Conservation (phyloP, 2,113 vertebrate species). For the Callocephalon fimbriatum region DNA sequence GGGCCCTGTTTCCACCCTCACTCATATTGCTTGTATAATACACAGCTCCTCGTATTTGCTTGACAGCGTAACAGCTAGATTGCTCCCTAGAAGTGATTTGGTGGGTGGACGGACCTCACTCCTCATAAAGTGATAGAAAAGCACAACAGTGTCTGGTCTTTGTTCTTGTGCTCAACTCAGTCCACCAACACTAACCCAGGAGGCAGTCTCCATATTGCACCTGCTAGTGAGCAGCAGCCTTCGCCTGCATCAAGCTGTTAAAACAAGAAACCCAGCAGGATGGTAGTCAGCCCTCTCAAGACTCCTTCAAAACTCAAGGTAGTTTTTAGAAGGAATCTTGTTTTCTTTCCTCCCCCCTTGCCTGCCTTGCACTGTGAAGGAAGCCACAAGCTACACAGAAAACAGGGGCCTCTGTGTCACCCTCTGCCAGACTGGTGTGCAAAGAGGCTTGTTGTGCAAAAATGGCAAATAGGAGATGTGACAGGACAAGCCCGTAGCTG, state of each 20-base stretch:
- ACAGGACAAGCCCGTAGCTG: not conserved
- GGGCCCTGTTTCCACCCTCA: not conserved
- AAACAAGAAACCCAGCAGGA: not conserved
- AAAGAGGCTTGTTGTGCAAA: not conserved
- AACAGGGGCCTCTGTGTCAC: rapidly evolving
- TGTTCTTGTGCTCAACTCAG: not conserved
- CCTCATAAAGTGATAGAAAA: not conserved
- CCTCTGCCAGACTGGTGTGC: not conserved
- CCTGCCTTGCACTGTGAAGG: not conserved
- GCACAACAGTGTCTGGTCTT: not conserved
- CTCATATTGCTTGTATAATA: not conserved
- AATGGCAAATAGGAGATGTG: not conserved
- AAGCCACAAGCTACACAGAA: not conserved
- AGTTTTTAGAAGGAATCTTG: not conserved
- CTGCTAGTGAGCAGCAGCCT: not conserved
- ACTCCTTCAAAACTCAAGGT: not conserved
- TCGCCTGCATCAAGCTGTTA: not conserved
- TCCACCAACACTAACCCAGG: not conserved
- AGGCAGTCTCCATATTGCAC: not conserved
- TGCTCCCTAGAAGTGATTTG: not conserved
- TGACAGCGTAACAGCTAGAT: not conserved
- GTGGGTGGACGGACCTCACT: not conserved
- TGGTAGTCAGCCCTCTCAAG: not conserved
- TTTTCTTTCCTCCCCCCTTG: not conserved
- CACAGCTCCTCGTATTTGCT: not conserved